These are phyloP conservation scores for Stomatorhinus ivindoensis DNA, from an alignment of 2,113 vertebrate genomes.

Conservation along the genomic window DNA sequence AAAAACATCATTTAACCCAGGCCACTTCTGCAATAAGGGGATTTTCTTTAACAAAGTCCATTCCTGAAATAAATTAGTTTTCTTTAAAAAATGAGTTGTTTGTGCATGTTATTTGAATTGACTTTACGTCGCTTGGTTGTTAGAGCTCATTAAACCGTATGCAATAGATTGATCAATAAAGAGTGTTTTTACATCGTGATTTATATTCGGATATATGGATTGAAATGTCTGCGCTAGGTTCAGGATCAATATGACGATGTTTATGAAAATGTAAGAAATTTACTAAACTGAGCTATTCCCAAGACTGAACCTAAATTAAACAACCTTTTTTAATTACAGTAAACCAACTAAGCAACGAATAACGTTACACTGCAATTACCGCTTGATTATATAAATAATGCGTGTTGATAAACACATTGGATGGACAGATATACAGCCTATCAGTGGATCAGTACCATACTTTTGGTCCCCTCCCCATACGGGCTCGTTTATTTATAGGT, in stretches of 20 bases:
- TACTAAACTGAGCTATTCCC: neutral
- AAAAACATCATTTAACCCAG: neutral
- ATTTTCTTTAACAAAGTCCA: neutral
- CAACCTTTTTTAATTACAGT: neutral
- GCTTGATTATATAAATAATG: neutral
- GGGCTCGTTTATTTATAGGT: neutral
- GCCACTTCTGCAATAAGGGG: neutral
- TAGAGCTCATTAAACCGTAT: neutral
- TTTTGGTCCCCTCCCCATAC: neutral
- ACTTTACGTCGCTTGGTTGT: neutral
- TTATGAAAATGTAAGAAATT: neutral
- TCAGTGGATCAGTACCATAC: neutral
- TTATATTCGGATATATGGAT: neutral
- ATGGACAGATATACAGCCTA: neutral
- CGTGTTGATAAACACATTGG: neutral
- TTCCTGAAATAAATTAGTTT: neutral
- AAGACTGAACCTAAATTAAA: neutral
- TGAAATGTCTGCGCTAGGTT: neutral
- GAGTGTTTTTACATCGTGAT: neutral
- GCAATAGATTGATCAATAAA: neutral
- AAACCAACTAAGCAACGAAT: neutral
- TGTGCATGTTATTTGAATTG: neutral
- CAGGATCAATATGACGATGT: neutral
- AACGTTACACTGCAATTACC: neutral
- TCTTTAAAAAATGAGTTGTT: neutral